These are phyloP conservation scores for Diarsia brunnea DNA, from an alignment of 2,888 invertebrate species.

Conservation along the genomic window DNA sequence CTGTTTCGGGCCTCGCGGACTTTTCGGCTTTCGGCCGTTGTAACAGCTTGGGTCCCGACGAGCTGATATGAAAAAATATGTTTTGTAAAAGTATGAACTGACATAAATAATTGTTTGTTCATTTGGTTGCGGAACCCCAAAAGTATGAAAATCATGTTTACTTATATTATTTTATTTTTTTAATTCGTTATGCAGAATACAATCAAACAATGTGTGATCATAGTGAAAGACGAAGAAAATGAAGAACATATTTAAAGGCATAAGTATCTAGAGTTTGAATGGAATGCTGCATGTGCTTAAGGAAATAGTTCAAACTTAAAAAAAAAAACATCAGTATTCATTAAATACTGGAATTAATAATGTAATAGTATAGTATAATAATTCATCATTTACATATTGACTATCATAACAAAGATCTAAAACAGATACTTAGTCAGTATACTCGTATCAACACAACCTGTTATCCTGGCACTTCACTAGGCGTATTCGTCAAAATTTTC, in stretches of 20 bases:
- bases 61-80: background rate
- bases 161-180: background rate
- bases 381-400: constrained; percentile 41
- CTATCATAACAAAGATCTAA: constrained; percentile 42
- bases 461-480: constrained; percentile 26
- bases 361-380: constrained; percentile 39
- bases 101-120: background rate
- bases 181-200: constrained; percentile 24
- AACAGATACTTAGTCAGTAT: constrained; percentile 49
- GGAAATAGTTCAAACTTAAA: constrained; percentile 42
- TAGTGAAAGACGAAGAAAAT: constrained; percentile 29
- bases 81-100: background rate
- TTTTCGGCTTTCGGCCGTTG: background rate
- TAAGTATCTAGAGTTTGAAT: constrained; percentile 50
- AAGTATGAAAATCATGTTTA: background rate
- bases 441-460: constrained; percentile 62
- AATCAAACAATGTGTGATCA: background rate
- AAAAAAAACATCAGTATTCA: constrained; percentile 29
- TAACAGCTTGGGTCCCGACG: constrained; percentile 3
- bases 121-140: constrained; percentile 30
- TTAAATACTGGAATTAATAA: constrained; percentile 42
- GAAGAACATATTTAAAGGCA: constrained; percentile 36
- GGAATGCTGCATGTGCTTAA: constrained; percentile 59
- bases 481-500: constrained; percentile 9
- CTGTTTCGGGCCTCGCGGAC: background rate